These are phyloP conservation scores for Lates calcarifer DNA, from an alignment of 2,113 vertebrate genomes.

Conservation along the genomic window DNA sequence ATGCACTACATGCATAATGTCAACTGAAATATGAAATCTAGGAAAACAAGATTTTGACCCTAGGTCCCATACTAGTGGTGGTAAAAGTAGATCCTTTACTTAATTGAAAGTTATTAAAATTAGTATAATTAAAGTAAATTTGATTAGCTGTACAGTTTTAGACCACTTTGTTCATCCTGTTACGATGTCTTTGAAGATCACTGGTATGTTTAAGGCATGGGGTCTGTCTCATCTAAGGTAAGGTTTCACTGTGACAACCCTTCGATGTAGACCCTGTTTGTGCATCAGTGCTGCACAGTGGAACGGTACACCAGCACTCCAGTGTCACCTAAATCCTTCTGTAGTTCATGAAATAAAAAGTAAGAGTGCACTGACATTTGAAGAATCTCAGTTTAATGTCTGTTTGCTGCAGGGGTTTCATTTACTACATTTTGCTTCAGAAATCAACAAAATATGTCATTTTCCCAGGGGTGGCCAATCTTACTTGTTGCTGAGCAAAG, in stretches of 20 bases:
- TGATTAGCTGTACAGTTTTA: too few species aligned
- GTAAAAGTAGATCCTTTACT: too few species aligned
- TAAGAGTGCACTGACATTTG: too few species aligned
- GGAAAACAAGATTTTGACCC: neutral
- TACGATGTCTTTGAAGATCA: too few species aligned
- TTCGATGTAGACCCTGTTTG: neutral
- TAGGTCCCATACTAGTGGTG: neutral
- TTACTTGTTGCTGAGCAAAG: neutral
- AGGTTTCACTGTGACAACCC: neutral
- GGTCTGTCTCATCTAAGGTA: too few species aligned
- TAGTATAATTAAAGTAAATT: too few species aligned
- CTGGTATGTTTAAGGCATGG: too few species aligned
- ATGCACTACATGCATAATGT: neutral
- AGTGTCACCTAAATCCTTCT: neutral
- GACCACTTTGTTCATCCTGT: too few species aligned
- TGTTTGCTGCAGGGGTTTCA: neutral
- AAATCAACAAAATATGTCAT: neutral
- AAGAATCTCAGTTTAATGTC: too few species aligned
- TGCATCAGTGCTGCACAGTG: neutral
- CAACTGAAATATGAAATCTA: neutral
- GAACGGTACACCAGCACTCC: neutral
- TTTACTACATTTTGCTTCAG: neutral
- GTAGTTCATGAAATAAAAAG: too few species aligned
- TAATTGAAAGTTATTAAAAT: too few species aligned
- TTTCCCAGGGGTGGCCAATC: too few species aligned